A percentile compares a stretch with the other conserved stretches of the same genome.
phyloP scores from a whole-genome alignment of 2,888 invertebrate genomes.

The Apotomis turbidana region DNA sequence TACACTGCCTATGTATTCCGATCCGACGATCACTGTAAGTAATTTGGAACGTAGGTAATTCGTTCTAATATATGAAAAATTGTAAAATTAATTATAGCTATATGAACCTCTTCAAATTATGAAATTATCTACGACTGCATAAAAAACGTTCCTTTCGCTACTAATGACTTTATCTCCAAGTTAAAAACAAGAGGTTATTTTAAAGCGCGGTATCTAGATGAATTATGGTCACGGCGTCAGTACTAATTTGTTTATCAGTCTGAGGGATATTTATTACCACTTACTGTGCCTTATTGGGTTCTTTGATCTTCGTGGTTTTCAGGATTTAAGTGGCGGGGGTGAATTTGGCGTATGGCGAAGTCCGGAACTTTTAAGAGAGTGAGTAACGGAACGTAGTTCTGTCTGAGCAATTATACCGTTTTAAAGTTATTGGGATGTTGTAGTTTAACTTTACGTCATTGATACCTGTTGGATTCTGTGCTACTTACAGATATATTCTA shows the following conservation, averaged over 20 bases:
- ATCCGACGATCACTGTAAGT: too few relatives aligned
- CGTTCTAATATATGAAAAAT: too few relatives aligned
- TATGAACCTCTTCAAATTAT: background rate
- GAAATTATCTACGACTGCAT: background rate
- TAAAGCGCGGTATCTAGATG: constrained; percentile 50
- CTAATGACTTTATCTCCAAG: constrained; percentile 4
- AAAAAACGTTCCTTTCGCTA: background rate
- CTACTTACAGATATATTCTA: too few relatives aligned
- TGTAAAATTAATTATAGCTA: too few relatives aligned
- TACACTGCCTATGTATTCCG: too few relatives aligned
- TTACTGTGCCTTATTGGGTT: constrained; percentile 48
- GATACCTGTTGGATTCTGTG: too few relatives aligned
- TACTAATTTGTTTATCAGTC: constrained; percentile 70
- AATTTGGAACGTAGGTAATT: too few relatives aligned
- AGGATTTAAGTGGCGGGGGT: constrained; percentile 9
- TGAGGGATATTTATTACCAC: constrained; percentile 63
- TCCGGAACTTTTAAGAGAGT: background rate
- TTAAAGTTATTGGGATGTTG: too few relatives aligned
- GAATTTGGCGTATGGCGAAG: constrained; percentile 34
- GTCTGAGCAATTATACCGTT: too few relatives aligned
- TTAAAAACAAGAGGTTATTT: constrained; percentile 14
- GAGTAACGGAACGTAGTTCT: too few relatives aligned
- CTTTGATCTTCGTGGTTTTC: constrained; percentile 39
- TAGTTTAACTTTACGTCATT: too few relatives aligned
- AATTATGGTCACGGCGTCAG: constrained; percentile 56